A percentile compares a stretch with the other conserved stretches of the same genome.
phyloP scores from a whole-genome alignment of 2,113 vertebrate species.

The Tympanuchus pallidicinctus region DNA sequence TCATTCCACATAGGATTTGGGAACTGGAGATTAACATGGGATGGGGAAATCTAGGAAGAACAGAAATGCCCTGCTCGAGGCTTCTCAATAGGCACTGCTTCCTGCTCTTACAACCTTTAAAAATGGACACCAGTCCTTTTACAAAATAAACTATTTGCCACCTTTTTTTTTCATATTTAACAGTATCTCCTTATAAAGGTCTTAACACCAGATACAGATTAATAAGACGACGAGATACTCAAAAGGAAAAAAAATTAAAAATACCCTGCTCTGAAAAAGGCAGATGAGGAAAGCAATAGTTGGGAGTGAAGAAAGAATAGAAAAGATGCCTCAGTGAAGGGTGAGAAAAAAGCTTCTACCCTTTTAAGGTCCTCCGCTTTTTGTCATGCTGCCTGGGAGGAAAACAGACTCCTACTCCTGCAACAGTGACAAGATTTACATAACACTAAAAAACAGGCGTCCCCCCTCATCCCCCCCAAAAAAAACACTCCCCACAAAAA shows the following conservation, averaged over 20 bases:
- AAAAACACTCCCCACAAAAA: not conserved
- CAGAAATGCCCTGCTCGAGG: not conserved
- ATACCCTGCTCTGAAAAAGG: not conserved
- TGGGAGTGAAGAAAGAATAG: not conserved
- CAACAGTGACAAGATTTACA: not conserved
- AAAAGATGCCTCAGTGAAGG: not conserved
- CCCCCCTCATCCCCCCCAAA: not conserved
- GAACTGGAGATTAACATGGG: not conserved
- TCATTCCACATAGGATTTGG: not conserved
- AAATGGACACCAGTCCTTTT: not conserved
- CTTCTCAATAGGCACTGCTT: not conserved
- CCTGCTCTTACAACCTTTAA: not conserved
- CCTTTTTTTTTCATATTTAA: not conserved
- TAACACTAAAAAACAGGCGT: not conserved
- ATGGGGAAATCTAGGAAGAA: not conserved
- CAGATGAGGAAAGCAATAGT: not conserved
- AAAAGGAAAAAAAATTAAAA: not conserved
- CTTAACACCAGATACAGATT: not conserved
- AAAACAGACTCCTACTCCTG: not conserved
- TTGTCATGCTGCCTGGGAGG: not conserved
- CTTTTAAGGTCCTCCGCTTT: not conserved
- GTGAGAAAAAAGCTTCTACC: accelerated
- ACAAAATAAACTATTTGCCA: not conserved
- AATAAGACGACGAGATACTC: not conserved
- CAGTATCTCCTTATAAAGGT: not conserved